Evolutionary conservation across 1,140 invertebrate species (phyloP), one percentile per base, ranked within the genome.

Genomic region (Macrotrachela quadricornifera): DNA sequence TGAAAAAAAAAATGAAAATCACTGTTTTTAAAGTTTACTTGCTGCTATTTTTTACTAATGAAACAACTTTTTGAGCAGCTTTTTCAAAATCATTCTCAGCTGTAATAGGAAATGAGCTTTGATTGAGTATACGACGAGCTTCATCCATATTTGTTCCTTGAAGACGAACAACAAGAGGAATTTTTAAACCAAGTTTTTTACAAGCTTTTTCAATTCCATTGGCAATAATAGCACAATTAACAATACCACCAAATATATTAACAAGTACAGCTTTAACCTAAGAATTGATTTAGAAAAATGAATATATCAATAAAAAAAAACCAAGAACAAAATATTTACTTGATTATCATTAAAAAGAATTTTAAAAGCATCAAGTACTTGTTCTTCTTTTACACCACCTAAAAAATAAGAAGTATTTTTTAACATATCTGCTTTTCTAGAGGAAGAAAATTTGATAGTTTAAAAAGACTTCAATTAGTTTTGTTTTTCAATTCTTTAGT

Each of bases 231-330:
- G 80, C 84, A 75, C 92, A 97, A 70, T 97, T 94, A 0, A 99
- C 90, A 65, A 99, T 99, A 58, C 92, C 92, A 56, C 87, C 92
- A 75, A 99, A 97, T 6, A 97, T 87, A 72, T 99, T 99, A 0
- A 99, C 87, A 50, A 99, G 76, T 59, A 99, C 83, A 6, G 82
- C 80, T 72, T 91, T 87, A 0, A 96, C 90, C 69, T 72, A 51
- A 13, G 55, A 57, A 55, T 49, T 38, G 39, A 21, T 12, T 21
- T 17, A 38, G n/a, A n/a, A n/a, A n/a, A n/a, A n/a, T n/a, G n/a
- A n/a, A n/a, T n/a, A n/a, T n/a, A n/a, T n/a, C n/a, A n/a, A n/a
- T n/a, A n/a, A n/a, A n/a, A n/a, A n/a, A n/a, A n/a, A n/a, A n/a
- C n/a, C n/a, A n/a, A n/a, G n/a, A n/a, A 50, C 1, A 14, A 15